phyloP scores from a whole-genome alignment of 2,113 vertebrate species.

The Trochalopteron elliotii region DNA sequence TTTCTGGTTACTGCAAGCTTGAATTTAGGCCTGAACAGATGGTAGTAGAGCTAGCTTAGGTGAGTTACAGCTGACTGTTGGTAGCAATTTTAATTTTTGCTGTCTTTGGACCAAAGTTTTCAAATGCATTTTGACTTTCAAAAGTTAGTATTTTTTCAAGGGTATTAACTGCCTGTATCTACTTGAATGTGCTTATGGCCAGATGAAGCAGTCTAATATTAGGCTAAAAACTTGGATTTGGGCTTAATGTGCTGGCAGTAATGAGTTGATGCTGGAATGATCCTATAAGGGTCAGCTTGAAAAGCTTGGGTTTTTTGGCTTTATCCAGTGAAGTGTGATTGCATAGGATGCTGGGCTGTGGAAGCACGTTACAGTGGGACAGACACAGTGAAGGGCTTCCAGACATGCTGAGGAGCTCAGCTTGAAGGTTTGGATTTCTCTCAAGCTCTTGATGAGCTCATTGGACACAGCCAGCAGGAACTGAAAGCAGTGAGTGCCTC shows the following conservation, averaged over 20 bases:
- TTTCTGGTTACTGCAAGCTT: neutral
- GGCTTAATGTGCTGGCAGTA: neutral
- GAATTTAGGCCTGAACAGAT: neutral
- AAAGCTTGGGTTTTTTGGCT: neutral
- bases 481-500: neutral
- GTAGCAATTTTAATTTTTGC: neutral
- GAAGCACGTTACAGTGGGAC: neutral
- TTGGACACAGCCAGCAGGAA: neutral
- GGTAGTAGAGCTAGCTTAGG: neutral
- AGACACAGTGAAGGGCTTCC: neutral
- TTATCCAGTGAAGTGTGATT: neutral
- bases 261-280: neutral
- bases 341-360: neutral
- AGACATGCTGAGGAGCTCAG: neutral
- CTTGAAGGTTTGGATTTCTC: slow-evolving; percentile 14
- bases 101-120: neutral
- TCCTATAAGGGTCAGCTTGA: neutral
- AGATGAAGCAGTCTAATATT: neutral
- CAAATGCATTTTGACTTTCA: neutral
- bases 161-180: neutral
- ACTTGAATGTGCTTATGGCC: neutral
- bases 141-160: neutral
- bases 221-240: neutral
- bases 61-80: neutral
- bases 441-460: slow-evolving; percentile 20